phyloP scores from a whole-genome alignment of 2,797 vertebrate species.

The Euthynnus affinis region DNA sequence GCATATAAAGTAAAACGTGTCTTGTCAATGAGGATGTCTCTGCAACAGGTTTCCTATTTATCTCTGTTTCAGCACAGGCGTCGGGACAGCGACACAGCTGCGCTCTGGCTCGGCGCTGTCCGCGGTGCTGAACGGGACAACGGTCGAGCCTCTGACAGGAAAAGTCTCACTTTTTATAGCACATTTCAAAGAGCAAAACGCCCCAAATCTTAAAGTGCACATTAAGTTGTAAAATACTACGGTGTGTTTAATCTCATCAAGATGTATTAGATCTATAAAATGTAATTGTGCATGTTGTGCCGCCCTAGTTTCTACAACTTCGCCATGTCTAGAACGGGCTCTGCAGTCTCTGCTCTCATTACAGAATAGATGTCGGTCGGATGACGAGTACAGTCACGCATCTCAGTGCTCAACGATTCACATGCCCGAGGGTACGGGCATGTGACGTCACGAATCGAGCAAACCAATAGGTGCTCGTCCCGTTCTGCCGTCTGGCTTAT shows the following conservation, averaged over 20 bases:
- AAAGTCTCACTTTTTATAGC: background rate
- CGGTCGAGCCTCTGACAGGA: constrained; percentile 1
- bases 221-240: background rate
- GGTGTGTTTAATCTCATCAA: background rate
- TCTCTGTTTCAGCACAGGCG: constrained; percentile 62
- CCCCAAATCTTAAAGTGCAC: background rate
- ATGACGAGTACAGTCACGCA: constrained; percentile 54
- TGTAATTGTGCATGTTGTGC: background rate
- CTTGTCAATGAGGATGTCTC: background rate
- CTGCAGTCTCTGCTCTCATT: constrained; percentile 26
- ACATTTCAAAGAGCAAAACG: background rate
- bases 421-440: constrained; percentile 33
- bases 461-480: constrained; percentile 68
- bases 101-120: constrained; percentile 67
- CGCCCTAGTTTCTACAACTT: constrained; percentile 5
- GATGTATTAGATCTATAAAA: background rate
- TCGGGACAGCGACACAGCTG: constrained; percentile 63
- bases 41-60: constrained; percentile 25
- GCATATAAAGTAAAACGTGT: background rate
- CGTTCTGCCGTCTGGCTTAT: constrained; percentile 70
- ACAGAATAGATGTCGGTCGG: constrained; percentile 35
- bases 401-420: constrained; percentile 46
- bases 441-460: constrained; percentile 58
- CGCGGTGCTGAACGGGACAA: constrained; percentile 77
- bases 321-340: background rate